Evolutionary conservation across 2,888 invertebrate genomes (phyloP), one percentile per base, ranked within the genome.

Genomic region (Dromius quadrimaculatus): DNA sequence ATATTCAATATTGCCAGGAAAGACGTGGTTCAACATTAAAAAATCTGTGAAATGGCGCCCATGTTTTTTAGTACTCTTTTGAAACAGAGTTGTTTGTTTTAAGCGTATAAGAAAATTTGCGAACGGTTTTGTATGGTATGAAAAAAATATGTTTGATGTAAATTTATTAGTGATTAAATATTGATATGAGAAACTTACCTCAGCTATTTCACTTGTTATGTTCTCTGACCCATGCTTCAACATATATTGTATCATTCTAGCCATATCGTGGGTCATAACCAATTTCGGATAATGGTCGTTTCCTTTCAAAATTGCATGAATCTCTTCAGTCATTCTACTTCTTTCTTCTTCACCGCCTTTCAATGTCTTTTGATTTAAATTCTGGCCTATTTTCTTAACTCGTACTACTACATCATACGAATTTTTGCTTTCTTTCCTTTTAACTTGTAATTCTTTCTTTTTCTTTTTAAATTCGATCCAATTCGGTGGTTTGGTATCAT

Each of bases 211-310:
- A 64, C 87, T 85, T 38, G 90, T 87, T 15, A 94, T 87, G 17
- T 89, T 84, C 0, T 87, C 85, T 0, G 88, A 83, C 0, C 91
- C 88, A 75, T 89, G 86, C 78, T 94, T 93, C 0, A 97, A 83
- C 73, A 97, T 83, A 79, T 93, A 95, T 80, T 98, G 97, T 57
- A 97, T 88, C 1, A 97, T 91, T 76, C 97, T 84, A 2, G 94
- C 93, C 38, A 94, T 90, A 79, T 98, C 97, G 79, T 97, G 94
- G 0, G 93, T 89, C 74, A 92, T 86, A 5, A 93, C 90, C 75
- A 94, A 85, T 72, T 89, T 88, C 68, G 86, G 86, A 80, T 90
- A 88, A 76, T 89, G 87, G 0, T 84, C 86, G 70, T 84, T 82
- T 5, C 81, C 84, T 76, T 88, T 87, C 0, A 93, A 78, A 36